phyloP scores from a whole-genome alignment of 2,888 invertebrate genomes.

The Shargacucullia verbasci region DNA sequence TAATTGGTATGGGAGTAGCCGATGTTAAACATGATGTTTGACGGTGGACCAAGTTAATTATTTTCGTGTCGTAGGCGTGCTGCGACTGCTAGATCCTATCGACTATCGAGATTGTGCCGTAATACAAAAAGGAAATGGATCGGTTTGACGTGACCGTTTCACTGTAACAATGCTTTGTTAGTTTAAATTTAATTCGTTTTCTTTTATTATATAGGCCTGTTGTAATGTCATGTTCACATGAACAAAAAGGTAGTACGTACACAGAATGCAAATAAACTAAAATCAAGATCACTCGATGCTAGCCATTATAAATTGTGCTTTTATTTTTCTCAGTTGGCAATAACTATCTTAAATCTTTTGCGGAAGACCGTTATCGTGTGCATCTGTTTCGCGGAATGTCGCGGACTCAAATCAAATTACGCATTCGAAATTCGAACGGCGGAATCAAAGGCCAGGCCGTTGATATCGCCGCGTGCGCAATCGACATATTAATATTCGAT shows the following conservation, averaged over 20 bases:
- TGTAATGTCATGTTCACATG: slow-evolving; percentile 44
- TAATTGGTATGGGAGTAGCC: slow-evolving; percentile 87
- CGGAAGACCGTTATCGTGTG: slow-evolving; percentile 71
- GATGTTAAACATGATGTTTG: slow-evolving; percentile 86
- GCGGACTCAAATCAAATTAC: slow-evolving; percentile 82
- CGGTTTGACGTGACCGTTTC: slow-evolving; percentile 68
- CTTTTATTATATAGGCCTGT: slow-evolving; percentile 47
- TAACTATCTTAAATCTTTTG: slow-evolving; percentile 72
- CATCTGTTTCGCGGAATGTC: slow-evolving; percentile 79
- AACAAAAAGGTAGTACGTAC: slow-evolving; percentile 46
- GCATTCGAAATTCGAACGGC: slow-evolving; percentile 83
- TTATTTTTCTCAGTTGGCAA: slow-evolving; percentile 66
- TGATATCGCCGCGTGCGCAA: slow-evolving; percentile 80
- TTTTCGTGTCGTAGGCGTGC: slow-evolving; percentile 86
- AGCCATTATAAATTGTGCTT: slow-evolving; percentile 62
- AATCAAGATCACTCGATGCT: slow-evolving; percentile 67
- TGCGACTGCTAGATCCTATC: slow-evolving; percentile 78
- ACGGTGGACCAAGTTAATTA: slow-evolving; percentile 85
- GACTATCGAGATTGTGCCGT: slow-evolving; percentile 73
- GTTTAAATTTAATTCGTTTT: slow-evolving; percentile 63
- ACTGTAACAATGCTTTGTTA: slow-evolving; percentile 70
- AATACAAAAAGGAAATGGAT: slow-evolving; percentile 78
- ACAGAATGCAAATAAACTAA: slow-evolving; percentile 66
- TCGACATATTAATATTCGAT: slow-evolving; percentile 88
- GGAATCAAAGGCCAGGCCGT: slow-evolving; percentile 77